These are phyloP conservation scores for Acanthoscelides obtectus DNA, from an alignment of 2,888 invertebrate genomes.

Conservation along the genomic window DNA sequence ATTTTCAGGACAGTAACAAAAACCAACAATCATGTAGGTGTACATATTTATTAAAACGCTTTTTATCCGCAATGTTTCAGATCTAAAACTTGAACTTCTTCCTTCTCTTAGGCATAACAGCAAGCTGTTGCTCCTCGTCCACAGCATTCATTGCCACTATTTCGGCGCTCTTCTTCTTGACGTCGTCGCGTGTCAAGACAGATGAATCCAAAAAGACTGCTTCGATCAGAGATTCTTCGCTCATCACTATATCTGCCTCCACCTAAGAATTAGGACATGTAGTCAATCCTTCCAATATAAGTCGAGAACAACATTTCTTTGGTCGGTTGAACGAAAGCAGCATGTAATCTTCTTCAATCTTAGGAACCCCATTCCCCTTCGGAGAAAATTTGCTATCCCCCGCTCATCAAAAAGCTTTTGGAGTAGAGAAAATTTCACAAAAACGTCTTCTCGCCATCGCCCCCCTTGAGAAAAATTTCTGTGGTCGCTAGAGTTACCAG, in stretches of 20 bases:
- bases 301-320: too few species aligned
- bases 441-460: too few species aligned
- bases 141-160: slow-evolving; percentile 31
- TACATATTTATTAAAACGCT: neutral
- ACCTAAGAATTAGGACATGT: slow-evolving; percentile 8
- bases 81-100: slow-evolving; percentile 15
- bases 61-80: neutral
- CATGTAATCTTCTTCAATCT: too few species aligned
- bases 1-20: neutral
- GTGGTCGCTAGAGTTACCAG: too few species aligned
- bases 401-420: too few species aligned
- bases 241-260: slow-evolving; percentile 23
- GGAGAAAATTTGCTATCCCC: too few species aligned
- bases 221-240: slow-evolving; percentile 34
- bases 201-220: slow-evolving; percentile 29
- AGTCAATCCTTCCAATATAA: too few species aligned
- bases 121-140: slow-evolving; percentile 26
- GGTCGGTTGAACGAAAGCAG: too few species aligned
- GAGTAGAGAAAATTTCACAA: too few species aligned
- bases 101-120: slow-evolving; percentile 17
- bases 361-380: too few species aligned
- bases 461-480: too few species aligned
- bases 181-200: slow-evolving; percentile 33
- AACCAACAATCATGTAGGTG: neutral
- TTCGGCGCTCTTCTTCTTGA: slow-evolving; percentile 35